phyloP scores from a whole-genome alignment of 2,113 vertebrate genomes.

The Hemichromis elongatus region DNA sequence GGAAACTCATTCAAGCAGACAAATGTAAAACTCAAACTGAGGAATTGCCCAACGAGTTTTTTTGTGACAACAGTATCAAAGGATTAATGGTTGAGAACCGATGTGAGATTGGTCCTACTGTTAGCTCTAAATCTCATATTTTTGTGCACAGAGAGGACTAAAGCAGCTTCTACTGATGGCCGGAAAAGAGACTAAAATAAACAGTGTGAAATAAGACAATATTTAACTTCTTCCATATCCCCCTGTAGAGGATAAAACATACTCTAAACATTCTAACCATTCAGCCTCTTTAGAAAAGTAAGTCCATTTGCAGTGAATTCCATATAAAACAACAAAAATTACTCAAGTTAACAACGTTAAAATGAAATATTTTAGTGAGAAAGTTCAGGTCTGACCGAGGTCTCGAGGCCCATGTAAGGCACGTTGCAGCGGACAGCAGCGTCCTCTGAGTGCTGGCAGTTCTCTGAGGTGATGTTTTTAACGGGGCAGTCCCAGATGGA shows the following conservation, averaged over 20 bases:
- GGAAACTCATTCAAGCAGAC: not conserved
- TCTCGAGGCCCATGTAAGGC: constrained; percentile 87
- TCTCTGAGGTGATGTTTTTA: constrained; percentile 88
- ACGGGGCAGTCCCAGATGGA: constrained; percentile 86
- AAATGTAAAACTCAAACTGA: not conserved
- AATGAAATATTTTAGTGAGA: not conserved
- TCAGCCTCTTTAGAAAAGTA: not conserved
- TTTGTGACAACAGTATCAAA: constrained; percentile 7
- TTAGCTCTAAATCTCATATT: not conserved
- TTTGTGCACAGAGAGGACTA: not conserved
- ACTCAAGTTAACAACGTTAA: not conserved
- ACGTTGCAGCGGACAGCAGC: constrained; percentile 84
- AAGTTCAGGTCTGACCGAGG: constrained; percentile 77
- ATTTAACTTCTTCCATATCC: not conserved
- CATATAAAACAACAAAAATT: not conserved
- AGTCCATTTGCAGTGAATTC: not conserved
- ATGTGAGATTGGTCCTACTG: not conserved
- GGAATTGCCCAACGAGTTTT: not conserved
- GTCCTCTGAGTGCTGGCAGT: constrained; percentile 87
- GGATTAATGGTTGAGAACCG: not conserved
- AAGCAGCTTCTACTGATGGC: not conserved
- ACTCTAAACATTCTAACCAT: rapidly evolving
- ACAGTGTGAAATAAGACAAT: not conserved
- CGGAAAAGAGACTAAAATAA: not conserved
- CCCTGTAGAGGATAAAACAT: not conserved